These are phyloP conservation scores for Apamea monoglypha DNA, from an alignment of 2,888 invertebrate genomes.

Conservation along the genomic window DNA sequence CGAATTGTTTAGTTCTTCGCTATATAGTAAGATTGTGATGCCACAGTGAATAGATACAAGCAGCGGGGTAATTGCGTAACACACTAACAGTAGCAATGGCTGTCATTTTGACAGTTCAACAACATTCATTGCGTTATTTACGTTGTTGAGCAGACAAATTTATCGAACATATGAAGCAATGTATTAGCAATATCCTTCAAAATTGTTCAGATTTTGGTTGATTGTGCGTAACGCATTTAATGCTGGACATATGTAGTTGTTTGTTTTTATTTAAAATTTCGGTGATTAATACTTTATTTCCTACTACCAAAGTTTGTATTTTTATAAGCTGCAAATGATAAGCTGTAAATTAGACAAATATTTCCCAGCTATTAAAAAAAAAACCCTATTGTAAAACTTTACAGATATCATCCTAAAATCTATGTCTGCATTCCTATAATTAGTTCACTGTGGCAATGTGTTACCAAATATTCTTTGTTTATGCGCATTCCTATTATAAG, in stretches of 20 bases:
- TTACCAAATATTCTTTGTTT: constrained; percentile 62
- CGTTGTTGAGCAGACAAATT: neutral
- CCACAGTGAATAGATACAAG: constrained; percentile 38
- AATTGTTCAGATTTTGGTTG: neutral
- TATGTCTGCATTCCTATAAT: constrained; percentile 7
- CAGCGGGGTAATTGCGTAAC: neutral
- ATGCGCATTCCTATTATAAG: constrained; percentile 54
- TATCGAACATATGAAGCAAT: neutral
- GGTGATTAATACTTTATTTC: neutral
- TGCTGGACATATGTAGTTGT: neutral
- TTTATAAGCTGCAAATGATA: neutral
- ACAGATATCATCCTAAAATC: constrained; percentile 4
- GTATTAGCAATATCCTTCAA: neutral
- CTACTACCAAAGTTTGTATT: neutral
- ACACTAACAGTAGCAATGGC: neutral
- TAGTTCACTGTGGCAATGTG: constrained; percentile 43
- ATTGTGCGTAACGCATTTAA: neutral
- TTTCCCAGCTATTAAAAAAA: too few relatives aligned
- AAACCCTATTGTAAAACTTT: too few relatives aligned
- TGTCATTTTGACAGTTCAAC: neutral
- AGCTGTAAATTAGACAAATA: neutral
- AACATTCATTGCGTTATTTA: neutral
- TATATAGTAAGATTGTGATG: constrained; percentile 58
- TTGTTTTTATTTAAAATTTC: neutral
- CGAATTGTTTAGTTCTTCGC: constrained; percentile 76